Conservation (phyloP, 2,888 invertebrate genomes). For the Sarcophaga subvicina region DNA sequence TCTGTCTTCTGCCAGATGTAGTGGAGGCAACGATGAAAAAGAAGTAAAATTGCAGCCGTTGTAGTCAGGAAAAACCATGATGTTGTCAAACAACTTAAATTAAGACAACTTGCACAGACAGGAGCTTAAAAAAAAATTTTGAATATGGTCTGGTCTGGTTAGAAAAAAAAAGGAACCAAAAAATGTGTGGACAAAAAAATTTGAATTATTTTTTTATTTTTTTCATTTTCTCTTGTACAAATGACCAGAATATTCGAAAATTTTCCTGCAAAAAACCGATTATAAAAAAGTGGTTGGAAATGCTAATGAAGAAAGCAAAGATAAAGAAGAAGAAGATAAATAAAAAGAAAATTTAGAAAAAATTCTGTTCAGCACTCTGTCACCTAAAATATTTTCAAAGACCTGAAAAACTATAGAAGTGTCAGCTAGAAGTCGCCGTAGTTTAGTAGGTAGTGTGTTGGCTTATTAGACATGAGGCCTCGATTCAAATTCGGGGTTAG, state of each 20-base stretch:
- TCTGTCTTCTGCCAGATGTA: conserved; percentile 2
- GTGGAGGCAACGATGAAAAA: not conserved
- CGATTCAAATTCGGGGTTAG: too few species aligned
- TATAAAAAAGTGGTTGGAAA: conserved; percentile 2
- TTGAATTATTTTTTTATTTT: not conserved
- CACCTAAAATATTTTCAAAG: too few species aligned
- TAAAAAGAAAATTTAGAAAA: conserved; percentile 8
- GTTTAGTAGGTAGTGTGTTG: too few species aligned
- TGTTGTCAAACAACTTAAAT: conserved; percentile 59
- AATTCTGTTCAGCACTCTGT: not conserved
- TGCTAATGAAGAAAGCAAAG: conserved; percentile 49
- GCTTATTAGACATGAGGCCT: too few species aligned
- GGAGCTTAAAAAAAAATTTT: not conserved
- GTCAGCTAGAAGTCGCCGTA: too few species aligned
- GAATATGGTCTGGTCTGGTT: not conserved
- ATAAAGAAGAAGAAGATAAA: not conserved
- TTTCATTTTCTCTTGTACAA: conserved; percentile 6
- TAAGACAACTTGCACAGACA: conserved; percentile 42
- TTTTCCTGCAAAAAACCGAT: not conserved
- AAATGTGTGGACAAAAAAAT: conserved; percentile 7
- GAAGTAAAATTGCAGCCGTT: not conserved
- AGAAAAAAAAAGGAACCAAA: conserved; percentile 11
- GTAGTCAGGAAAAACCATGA: conserved; percentile 47
- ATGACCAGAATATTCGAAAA: conserved; percentile 48
- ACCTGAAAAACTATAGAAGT: too few species aligned